phyloP scores from a whole-genome alignment of 2,797 vertebrate genomes.

The Podarcis lilfordi region DNA sequence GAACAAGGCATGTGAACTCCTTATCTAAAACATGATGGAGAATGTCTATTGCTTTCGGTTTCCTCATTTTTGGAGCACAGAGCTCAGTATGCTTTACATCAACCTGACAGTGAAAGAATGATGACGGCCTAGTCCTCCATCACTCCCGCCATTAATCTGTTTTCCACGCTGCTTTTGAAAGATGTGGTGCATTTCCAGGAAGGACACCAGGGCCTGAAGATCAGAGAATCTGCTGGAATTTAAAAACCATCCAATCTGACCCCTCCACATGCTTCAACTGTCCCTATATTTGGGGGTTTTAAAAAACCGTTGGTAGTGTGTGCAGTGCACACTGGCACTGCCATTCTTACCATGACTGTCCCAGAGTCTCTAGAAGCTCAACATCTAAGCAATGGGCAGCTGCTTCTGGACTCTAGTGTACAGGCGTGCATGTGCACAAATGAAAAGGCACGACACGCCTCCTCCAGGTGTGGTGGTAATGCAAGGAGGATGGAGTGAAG shows the following conservation, averaged over 20 bases:
- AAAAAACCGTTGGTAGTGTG: too few relatives aligned
- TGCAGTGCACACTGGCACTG: not conserved
- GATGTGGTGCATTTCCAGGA: not conserved
- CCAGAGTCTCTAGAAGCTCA: not conserved
- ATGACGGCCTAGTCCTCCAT: not conserved
- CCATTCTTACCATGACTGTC: not conserved
- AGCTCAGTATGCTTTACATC: slow-evolving; percentile 26
- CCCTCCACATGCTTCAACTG: not conserved
- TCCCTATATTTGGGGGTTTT: not conserved
- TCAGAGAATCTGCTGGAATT: not conserved
- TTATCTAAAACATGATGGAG: slow-evolving; percentile 19
- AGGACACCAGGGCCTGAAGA: not conserved
- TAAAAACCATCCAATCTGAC: not conserved
- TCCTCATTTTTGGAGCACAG: slow-evolving; percentile 6
- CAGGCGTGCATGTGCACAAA: not conserved
- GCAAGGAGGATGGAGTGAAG: not conserved
- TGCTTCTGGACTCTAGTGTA: not conserved
- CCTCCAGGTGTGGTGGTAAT: not conserved
- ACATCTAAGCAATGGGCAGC: not conserved
- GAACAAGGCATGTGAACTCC: slow-evolving; percentile 21
- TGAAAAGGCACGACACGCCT: not conserved
- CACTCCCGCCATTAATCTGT: not conserved
- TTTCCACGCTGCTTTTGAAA: slow-evolving; percentile 11
- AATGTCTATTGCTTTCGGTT: not conserved
- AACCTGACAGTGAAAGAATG: not conserved